phyloP scores from a whole-genome alignment of 2,113 vertebrate species.

The Anguilla japonica region DNA sequence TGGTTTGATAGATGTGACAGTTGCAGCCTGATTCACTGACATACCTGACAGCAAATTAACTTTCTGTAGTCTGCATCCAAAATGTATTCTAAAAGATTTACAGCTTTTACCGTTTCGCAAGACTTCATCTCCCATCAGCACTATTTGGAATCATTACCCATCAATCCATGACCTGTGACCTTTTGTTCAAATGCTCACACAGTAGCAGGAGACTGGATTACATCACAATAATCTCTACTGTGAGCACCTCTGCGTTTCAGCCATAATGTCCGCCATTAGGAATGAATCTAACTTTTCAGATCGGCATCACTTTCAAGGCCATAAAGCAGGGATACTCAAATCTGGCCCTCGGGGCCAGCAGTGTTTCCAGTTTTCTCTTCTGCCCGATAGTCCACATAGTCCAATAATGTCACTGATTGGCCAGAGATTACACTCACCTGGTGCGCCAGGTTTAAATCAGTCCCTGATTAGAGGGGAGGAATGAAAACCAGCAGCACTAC shows the following conservation, averaged over 20 bases:
- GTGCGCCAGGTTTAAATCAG: no score
- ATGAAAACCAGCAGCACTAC: no score
- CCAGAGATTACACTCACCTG: no score
- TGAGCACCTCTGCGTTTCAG: not conserved
- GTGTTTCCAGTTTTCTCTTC: no score
- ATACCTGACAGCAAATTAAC: not conserved
- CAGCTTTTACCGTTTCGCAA: not conserved
- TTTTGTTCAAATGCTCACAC: not conserved
- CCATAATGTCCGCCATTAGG: not conserved
- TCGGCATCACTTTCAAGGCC: no score
- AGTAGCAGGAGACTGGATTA: not conserved
- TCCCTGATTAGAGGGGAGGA: no score
- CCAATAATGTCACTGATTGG: no score
- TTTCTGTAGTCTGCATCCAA: not conserved
- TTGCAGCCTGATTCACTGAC: not conserved
- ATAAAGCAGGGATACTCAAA: not conserved
- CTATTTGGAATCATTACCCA: not conserved
- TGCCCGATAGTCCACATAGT: no score
- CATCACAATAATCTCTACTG: no score
- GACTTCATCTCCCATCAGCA: not conserved
- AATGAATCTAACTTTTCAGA: not conserved
- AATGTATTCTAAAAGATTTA: not conserved
- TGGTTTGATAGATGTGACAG: not conserved
- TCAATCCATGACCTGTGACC: not conserved
- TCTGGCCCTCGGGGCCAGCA: no score